Percentiles rank a stretch among this genome's conserved stretches.
These are phyloP conservation scores for Valencia hispanica DNA, from an alignment of 2,797 vertebrate genomes.

Conservation along the genomic window DNA sequence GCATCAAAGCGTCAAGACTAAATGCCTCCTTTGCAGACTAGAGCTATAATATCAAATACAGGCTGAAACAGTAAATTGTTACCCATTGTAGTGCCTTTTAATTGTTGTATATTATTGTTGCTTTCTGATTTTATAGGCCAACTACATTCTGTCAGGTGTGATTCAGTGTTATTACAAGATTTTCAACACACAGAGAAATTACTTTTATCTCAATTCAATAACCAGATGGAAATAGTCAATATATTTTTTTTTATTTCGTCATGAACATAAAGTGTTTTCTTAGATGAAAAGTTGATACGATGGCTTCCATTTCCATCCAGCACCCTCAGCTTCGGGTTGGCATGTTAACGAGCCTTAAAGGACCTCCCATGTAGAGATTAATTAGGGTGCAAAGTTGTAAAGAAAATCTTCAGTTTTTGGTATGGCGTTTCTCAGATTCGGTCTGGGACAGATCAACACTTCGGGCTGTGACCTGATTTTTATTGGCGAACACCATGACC, in stretches of 20 bases:
- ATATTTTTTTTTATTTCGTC: no score
- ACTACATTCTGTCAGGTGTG: background rate
- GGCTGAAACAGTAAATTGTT: background rate
- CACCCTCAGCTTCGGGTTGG: no score
- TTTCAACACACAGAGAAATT: background rate
- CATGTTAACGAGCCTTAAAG: background rate
- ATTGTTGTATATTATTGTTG: background rate
- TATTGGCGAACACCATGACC: background rate
- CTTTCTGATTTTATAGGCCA: background rate
- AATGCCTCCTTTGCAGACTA: background rate
- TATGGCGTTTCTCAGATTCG: background rate
- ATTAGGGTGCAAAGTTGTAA: no score
- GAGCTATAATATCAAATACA: background rate
- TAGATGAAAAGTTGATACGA: no score
- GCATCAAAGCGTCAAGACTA: background rate
- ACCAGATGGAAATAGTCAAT: background rate
- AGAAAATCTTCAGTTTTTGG: background rate
- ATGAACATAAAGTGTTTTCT: background rate
- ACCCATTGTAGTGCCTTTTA: background rate
- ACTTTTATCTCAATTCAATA: conserved; percentile 1
- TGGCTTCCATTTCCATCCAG: no score
- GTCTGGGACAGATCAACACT: background rate
- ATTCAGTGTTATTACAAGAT: background rate
- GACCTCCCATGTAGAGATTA: background rate
- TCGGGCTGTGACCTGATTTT: background rate